Evolutionary conservation across 2,888 invertebrate species (phyloP).

Genomic region (Ommatoiulus sabulosus): DNA sequence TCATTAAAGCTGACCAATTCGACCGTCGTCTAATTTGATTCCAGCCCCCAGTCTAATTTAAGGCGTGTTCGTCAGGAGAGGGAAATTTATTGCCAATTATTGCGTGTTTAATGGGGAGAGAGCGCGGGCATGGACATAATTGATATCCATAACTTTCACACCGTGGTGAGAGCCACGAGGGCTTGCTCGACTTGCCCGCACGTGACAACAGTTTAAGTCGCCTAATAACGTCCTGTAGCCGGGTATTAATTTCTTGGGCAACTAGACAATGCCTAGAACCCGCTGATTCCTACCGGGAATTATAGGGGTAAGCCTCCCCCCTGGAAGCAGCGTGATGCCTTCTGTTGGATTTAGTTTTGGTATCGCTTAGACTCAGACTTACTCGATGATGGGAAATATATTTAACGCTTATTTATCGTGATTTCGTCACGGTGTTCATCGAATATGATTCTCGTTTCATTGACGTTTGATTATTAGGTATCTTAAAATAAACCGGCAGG

Average conservation of each 20-base stretch:
- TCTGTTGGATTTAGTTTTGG: neutral
- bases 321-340: neutral
- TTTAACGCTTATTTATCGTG: no score
- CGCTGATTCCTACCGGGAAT: neutral
- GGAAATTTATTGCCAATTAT: conserved; percentile 27
- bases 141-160: conserved; percentile 25
- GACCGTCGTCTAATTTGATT: conserved; percentile 34
- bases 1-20: conserved; percentile 34
- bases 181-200: neutral
- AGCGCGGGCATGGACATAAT: conserved; percentile 26
- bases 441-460: no score
- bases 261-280: conserved; percentile 22
- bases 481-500: no score
- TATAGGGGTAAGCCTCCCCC: neutral
- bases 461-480: no score
- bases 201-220: conserved; percentile 26
- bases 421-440: no score
- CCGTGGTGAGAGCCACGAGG: neutral
- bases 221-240: conserved; percentile 34
- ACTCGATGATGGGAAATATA: no score
- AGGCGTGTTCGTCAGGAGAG: conserved; percentile 8
- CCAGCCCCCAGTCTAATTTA: conserved; percentile 27
- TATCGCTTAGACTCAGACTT: no score
- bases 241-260: conserved; percentile 32
- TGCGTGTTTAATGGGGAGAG: conserved; percentile 34